Evolutionary conservation across 2,797 vertebrate genomes (phyloP), one percentile per base, ranked within the genome.

Genomic region (Loris lydekkerianus): DNA sequence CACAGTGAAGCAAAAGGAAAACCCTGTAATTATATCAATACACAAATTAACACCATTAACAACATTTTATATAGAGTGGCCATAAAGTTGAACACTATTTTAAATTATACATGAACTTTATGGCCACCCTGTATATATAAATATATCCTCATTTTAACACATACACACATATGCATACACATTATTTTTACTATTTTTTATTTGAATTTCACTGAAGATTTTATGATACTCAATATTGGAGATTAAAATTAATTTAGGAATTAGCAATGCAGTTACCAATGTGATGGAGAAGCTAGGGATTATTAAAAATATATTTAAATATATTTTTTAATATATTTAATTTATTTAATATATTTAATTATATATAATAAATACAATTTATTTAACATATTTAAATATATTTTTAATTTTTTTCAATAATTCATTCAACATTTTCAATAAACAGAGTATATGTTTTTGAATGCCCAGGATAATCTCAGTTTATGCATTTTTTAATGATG

Each of bases 221-320:
- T 92, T 65, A 40, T 65, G 56, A 37, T 0, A 76, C 60, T 84
- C 9, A 86, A 43, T 65, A 73, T 82, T 69, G n/a, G 88, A 25
- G 69, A 82, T 58, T 83, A 92, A 49, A 81, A 90, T 82, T 86
- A 75, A 73, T 73, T 91, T 91, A 88, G 29, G 17, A 89, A 70
- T 89, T 72, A 77, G 7, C 84, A 82, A 61, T 83, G 77, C 84
- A 91, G 76, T 77, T 77, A 25, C 3, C 40, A 91, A 21, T 40
- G 27, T 73, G 31, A 80, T 65, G 9, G 27, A 96, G 34, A 78
- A 60, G 1, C 34, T 91, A 10, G 77, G n/a, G 7, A 49, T 2
- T 85, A 23, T 91, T 90, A 80, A n/a, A 11, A 67, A 31, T 87
- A 46, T 76, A 53, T 53, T 53, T 53, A 46, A 46, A 43, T 43